Conservation (phyloP, 2,113 vertebrate species). For the Recurvirostra avosetta region DNA sequence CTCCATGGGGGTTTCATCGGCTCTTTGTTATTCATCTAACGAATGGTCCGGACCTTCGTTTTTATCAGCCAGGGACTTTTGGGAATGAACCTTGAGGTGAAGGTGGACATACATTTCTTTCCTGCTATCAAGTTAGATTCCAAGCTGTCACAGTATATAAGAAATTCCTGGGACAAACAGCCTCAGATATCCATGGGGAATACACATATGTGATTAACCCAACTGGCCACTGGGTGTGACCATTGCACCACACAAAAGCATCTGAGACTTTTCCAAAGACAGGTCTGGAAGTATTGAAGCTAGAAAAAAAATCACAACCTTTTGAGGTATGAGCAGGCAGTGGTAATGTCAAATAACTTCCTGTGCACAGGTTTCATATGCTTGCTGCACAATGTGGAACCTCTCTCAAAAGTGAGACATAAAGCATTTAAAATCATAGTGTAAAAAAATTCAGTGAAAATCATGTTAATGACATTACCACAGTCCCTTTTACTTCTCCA, state of each 20-base stretch:
- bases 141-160: not conserved
- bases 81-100: constrained; percentile 32
- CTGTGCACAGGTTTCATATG: not conserved
- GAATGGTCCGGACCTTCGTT: constrained; percentile 24
- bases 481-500: not conserved
- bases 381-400: not conserved
- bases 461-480: not conserved
- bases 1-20: not conserved
- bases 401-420: not conserved
- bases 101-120: constrained; percentile 8
- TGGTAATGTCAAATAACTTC: not conserved
- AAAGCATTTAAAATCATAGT: not conserved
- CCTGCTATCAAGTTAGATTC: not conserved
- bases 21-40: constrained; percentile 23
- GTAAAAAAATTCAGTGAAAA: not conserved
- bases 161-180: constrained; percentile 28
- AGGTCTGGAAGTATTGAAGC: not conserved
- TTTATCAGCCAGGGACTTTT: not conserved
- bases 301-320: not conserved
- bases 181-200: constrained; percentile 58
- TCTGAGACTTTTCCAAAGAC: not conserved
- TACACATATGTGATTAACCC: constrained; percentile 62
- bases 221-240: constrained; percentile 77
- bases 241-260: constrained; percentile 66
- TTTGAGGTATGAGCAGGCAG: not conserved